Conservation (phyloP, 1,140 invertebrate species). For the Sycophila sp. region DNA sequence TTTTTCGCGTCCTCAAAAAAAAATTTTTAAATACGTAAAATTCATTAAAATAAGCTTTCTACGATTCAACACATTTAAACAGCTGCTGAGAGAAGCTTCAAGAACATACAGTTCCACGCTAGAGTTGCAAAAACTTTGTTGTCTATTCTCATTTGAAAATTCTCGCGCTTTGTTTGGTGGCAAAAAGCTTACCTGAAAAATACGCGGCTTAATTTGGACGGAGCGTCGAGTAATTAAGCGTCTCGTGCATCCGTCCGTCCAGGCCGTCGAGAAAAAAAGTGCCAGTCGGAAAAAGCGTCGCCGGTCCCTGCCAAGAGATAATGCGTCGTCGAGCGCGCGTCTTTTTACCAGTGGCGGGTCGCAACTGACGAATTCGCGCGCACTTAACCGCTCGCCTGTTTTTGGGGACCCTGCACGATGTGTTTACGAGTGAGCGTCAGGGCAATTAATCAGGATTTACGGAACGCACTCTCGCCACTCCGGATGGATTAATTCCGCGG, state of each 20-base stretch:
- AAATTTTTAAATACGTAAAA: too few relatives aligned
- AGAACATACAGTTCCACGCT: too few relatives aligned
- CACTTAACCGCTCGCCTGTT: conserved; percentile 22
- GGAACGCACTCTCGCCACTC: conserved; percentile 44
- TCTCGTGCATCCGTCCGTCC: not conserved
- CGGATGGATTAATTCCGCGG: conserved; percentile 55
- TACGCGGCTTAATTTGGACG: conserved; percentile 18
- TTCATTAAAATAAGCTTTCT: too few relatives aligned
- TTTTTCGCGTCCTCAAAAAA: too few relatives aligned
- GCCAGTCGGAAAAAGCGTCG: not conserved
- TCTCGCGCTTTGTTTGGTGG: too few relatives aligned
- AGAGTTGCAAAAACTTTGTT: too few relatives aligned
- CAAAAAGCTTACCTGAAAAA: conserved; percentile 48
- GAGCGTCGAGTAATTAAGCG: not conserved
- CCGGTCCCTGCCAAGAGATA: too few relatives aligned
- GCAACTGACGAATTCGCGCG: not conserved
- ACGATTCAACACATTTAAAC: too few relatives aligned
- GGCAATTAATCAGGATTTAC: conserved; percentile 62
- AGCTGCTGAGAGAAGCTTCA: too few relatives aligned
- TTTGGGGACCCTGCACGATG: conserved; percentile 44
- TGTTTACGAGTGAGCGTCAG: conserved; percentile 52
- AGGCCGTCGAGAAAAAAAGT: not conserved
- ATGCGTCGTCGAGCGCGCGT: too few relatives aligned
- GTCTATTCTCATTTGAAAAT: too few relatives aligned
- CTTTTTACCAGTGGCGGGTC: not conserved